Base-by-base conservation (phyloP, 2,113 vertebrate genomes). In the Oncorhynchus kisutch region DNA sequence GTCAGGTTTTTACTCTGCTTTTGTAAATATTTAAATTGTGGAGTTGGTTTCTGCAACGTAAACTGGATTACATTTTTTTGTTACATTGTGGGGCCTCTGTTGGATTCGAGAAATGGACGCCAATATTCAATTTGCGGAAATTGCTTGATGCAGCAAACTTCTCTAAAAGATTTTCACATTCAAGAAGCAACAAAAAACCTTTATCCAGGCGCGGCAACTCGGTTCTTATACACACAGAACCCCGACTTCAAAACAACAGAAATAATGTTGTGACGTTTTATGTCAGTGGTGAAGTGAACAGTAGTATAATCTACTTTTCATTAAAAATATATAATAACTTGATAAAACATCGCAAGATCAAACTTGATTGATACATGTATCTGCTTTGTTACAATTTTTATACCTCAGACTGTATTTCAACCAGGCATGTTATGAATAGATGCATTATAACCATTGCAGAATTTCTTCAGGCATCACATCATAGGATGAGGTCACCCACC, bases 401-500 rank as follows among this genome's bases (percentile, higher is more conserved):
- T 67, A 67, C 16, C 39, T 18, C 29, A 14, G 6, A 67, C 29
- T 29, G 14, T 29, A 16, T 34, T 34, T 20, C 31, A 20, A 27
- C 6, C 31, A 68, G 29, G 29, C 31, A 34, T 68, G 18, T 25
- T 22, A 70, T 71, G 22, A 5, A 51, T 25, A 51, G 9, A 71
- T 25, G 81, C 74, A 80, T 65, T 60, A 48, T 81, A 81, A 64
- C 25, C 5, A 79, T 62, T 78, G 78, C 54, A 29, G 45, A 82
- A 87, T 88, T 45, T 90, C 81, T 85, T 88, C 75, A 72, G 82
- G 80, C 67, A 80, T 86, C 84, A 87, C 83, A 90, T 90, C 87
- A 90, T 81, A 79, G 72, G 75, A 89, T 91, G 89, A 90, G 87
- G 87, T 90, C 88, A 90, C 82, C 68, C 84, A 84, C 76, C 80